These are phyloP conservation scores for Sebastes matsubarae DNA, from an alignment of 2,797 vertebrate genomes.

Conservation along the genomic window DNA sequence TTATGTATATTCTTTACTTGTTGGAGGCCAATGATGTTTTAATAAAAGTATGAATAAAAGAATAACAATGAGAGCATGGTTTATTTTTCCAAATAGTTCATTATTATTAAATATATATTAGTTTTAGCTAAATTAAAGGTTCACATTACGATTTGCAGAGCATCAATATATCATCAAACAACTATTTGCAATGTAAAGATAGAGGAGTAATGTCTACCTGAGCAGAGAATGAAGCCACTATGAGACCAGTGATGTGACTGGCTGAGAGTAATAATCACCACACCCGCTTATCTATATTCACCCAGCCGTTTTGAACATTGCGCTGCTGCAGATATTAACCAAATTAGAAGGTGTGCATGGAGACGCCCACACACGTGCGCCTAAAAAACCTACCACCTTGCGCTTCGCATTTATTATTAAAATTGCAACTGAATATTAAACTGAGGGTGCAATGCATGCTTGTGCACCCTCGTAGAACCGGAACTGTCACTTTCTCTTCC, in stretches of 20 bases:
- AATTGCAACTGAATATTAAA: background rate
- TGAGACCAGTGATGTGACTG: too few relatives aligned
- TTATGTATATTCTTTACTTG: constrained; percentile 80
- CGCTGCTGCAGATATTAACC: background rate
- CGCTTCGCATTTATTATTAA: background rate
- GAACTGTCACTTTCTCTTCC: background rate
- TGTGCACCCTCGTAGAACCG: background rate
- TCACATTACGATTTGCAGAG: background rate
- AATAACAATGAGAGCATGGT: constrained; percentile 16
- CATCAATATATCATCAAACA: background rate
- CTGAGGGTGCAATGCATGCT: background rate
- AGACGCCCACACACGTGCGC: too few relatives aligned
- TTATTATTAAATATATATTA: background rate
- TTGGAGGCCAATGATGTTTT: constrained; percentile 79
- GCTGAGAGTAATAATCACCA: too few relatives aligned
- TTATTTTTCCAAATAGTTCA: constrained; percentile 18
- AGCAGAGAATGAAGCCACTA: background rate
- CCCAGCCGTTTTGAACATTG: too few relatives aligned
- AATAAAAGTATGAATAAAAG: constrained; percentile 77
- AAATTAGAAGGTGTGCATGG: background rate
- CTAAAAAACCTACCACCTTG: background rate
- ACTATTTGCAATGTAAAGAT: background rate
- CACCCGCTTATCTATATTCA: background rate
- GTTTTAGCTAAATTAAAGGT: background rate
- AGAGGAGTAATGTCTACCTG: background rate